Conservation (phyloP, 2,888 invertebrate species). For the Leucozona laternaria region DNA sequence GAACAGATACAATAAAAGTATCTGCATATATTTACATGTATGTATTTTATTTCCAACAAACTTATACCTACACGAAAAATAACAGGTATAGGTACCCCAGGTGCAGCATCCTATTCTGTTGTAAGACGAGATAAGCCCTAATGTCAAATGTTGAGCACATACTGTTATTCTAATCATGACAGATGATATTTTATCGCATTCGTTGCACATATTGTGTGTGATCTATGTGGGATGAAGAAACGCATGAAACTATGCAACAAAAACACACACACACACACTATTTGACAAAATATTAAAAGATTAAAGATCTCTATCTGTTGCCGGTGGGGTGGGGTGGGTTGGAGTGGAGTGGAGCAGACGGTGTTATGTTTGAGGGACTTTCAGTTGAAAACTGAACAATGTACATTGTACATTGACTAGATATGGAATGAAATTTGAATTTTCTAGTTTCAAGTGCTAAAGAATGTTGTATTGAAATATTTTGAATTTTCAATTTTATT, state of each 20-base stretch:
- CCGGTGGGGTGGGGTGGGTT: not conserved
- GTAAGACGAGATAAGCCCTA: constrained; percentile 60
- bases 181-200: constrained; percentile 66
- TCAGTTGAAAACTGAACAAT: not conserved
- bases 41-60: not conserved
- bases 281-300: constrained; percentile 43
- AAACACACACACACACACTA: not conserved
- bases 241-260: constrained; percentile 4
- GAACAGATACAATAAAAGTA: constrained; percentile 15
- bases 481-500: constrained; percentile 9
- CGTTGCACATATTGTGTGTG: constrained; percentile 51
- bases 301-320: not conserved
- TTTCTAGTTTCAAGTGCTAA: constrained; percentile 38
- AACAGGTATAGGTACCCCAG: constrained; percentile 20
- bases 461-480: constrained; percentile 34
- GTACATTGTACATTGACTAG: not conserved
- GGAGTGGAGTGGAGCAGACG: too few species aligned
- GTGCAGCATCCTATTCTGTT: constrained; percentile 40
- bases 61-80: not conserved
- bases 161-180: constrained; percentile 65
- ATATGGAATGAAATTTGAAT: constrained; percentile 49
- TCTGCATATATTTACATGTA: not conserved
- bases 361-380: not conserved
- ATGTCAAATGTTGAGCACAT: constrained; percentile 69
- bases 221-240: not conserved